Evolutionary conservation across 2,888 invertebrate species (phyloP), one percentile per base, ranked within the genome.

Genomic region (Trichopria drosophilae): DNA sequence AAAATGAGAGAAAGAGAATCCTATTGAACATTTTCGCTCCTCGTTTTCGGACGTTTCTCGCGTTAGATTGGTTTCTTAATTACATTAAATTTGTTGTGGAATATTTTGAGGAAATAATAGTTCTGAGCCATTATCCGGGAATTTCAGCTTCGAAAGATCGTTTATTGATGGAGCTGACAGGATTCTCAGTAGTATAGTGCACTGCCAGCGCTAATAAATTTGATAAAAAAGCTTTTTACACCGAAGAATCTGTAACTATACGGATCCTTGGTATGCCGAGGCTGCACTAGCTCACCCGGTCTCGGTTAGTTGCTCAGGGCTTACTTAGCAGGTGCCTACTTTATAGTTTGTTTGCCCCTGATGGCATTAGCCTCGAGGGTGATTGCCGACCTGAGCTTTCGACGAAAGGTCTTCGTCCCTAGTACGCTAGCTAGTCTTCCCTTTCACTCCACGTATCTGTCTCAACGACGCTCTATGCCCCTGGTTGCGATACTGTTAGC

Each of bases 321-420:
- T 69, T 66, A 69, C 67, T 68, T 71, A 69, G 62, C 62, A 62
- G 58, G 60, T 67, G 62, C 62, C 63, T 67, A 67, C 72, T 71
- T 70, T 71, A 70, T 69, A 70, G 67, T 72, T 71, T 70, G 71
- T 71, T 71, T 71, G 66, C 63, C 59, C 58, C 67, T 68, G 69
- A 71, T 71, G 65, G 69, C 66, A 72, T 71, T 70, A 72, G 63
- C 68, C 69, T 61, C 55, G 58, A 56, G 68, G 72, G 64, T 68
- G 69, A 71, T 70, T 69, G 66, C 65, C 61, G 58, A 63, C 58
- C 63, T 58, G 57, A 60, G 59, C 59, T 63, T 59, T 57, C 58
- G 58, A 57, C 50, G 57, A 46, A 56, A 52, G 51, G 52, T 52
- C 54, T 51, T 52, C 53, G 28, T 53, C 51, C 48, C 55, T 48